Conservation (phyloP, 2,797 vertebrate species). For the Muraenolepis orangiensis region DNA sequence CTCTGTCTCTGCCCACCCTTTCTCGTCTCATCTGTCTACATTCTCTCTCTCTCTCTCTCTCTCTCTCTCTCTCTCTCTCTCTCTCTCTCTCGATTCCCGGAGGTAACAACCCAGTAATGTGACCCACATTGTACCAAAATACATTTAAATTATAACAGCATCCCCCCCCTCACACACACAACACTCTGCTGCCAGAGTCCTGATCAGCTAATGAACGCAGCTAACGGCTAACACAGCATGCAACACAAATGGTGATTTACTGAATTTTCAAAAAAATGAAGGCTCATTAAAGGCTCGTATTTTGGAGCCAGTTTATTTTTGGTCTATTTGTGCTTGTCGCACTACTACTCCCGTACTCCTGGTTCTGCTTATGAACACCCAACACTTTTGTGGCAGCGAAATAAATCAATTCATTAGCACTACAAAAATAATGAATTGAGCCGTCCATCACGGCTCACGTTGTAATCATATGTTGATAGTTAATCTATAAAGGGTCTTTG, state of each 20-base stretch:
- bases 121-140: slow-evolving; percentile 64
- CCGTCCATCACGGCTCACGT: slow-evolving; percentile 12
- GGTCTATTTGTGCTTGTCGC: not conserved
- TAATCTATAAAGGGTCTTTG: slow-evolving; percentile 60
- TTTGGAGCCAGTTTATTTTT: not conserved
- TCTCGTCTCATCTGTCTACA: too few species aligned
- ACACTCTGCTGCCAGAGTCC: slow-evolving; percentile 18
- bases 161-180: not conserved
- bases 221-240: not conserved
- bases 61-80: not conserved
- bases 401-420: not conserved
- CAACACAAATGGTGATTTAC: not conserved
- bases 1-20: not conserved
- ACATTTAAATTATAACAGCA: slow-evolving; percentile 45
- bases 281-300: not conserved
- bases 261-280: not conserved
- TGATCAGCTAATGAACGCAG: not conserved
- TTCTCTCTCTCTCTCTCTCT: not conserved
- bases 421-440: not conserved
- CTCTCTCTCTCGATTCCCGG: slow-evolving; percentile 41
- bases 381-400: not conserved
- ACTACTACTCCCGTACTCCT: not conserved
- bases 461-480: slow-evolving; percentile 18
- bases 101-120: slow-evolving; percentile 68
- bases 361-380: not conserved